phyloP scores from a whole-genome alignment of 1,140 invertebrate genomes.

The Thaumatotibia leucotreta region DNA sequence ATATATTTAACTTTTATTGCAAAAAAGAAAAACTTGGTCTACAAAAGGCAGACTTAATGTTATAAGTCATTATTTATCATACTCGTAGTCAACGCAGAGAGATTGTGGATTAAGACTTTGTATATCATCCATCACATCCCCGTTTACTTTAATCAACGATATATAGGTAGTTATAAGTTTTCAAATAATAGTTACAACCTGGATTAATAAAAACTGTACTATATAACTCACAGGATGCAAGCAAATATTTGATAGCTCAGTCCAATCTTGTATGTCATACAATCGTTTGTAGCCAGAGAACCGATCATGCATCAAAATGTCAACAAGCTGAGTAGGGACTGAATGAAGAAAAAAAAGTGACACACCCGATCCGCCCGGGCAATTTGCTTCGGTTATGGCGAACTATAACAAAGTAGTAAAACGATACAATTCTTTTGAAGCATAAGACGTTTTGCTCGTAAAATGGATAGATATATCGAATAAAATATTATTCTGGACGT shows the following conservation, averaged over 20 bases:
- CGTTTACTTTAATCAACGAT: too few species aligned
- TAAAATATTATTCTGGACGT: slow-evolving; percentile 32
- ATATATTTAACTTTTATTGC: too few species aligned
- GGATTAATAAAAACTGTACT: background rate
- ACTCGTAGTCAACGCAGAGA: too few species aligned
- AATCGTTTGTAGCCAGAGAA: slow-evolving; percentile 26
- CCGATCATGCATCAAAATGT: slow-evolving; percentile 46
- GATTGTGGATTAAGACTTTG: too few species aligned
- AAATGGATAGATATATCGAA: slow-evolving; percentile 33
- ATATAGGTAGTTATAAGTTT: too few species aligned
- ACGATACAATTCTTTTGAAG: background rate
- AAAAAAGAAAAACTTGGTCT: too few species aligned
- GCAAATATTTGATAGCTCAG: slow-evolving; percentile 13
- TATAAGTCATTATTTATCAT: too few species aligned
- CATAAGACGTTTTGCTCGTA: slow-evolving; percentile 6
- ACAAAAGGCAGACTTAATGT: too few species aligned
- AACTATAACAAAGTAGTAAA: slow-evolving; percentile 7
- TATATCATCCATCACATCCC: too few species aligned
- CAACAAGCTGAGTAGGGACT: slow-evolving; percentile 36
- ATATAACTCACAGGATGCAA: slow-evolving; percentile 1
- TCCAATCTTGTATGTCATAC: slow-evolving; percentile 12
- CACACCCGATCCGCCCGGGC: slow-evolving; percentile 34
- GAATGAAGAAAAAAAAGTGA: slow-evolving; percentile 33
- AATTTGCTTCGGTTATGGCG: slow-evolving; percentile 40
- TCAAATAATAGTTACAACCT: background rate